Base-by-base conservation (phyloP, 2,797 vertebrate species). In the Aythya fuligula region DNA sequence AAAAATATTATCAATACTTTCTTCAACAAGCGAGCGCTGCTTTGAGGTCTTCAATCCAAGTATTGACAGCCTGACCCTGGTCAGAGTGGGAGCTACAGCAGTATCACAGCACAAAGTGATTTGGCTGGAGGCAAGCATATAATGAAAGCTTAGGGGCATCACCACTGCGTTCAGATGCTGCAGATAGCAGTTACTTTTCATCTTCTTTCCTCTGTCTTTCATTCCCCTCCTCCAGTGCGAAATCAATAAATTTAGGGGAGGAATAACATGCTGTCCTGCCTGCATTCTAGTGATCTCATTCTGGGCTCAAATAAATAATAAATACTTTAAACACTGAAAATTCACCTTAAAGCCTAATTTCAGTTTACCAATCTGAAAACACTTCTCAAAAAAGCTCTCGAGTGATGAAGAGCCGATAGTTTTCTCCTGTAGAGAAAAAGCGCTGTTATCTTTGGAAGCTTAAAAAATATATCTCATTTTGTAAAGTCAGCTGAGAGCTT, bases 81-180 rank as follows among this genome's bases (percentile, higher is more conserved):
- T 87, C 94, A 96, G 90, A 54, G 69, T 56, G 92, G 87, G 94
- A 97, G 81, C 74, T 90, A 38, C 81, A 62, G 79, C 90, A 85
- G 75, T 93, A 95, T 95, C 95, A 96, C 72, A 97, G 95, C 93
- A 93, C 75, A 96, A 94, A 96, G 93, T 85, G 92, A 94, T 96
- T 89, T 93, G 88, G 96, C 96, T 96, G 93, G 84, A 97, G 94
- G 96, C 94, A 86, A 95, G 89, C 91, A 84, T 87, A 95, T 85
- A 95, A 95, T 62, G 88, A 95, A 91, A 95, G 93, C 96, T 95
- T 77, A 96, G 86, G 91, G 95, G 86, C 93, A 94, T 89, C 90
- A 85, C 84, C 86, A 91, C 22, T 80, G 90, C 2, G 10, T 53
- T 89, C 93, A 93, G 91, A 95, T 90, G 89, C 88, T 92, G 93